These are phyloP conservation scores for Pollenia griseotomentosa DNA, from an alignment of 2,888 invertebrate genomes.

Conservation along the genomic window DNA sequence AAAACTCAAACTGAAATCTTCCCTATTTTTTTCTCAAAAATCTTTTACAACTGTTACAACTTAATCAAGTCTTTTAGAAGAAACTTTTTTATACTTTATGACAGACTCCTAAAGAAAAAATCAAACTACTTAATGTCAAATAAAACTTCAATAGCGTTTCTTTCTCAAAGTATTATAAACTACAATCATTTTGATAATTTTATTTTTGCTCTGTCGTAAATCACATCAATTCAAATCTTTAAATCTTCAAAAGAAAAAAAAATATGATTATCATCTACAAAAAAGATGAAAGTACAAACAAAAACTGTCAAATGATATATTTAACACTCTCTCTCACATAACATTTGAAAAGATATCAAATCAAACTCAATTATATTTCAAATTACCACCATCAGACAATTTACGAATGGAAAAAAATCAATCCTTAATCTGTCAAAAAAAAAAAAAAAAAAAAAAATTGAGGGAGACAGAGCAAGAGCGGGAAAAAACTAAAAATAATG, in stretches of 20 bases:
- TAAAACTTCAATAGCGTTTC: constrained; percentile 37
- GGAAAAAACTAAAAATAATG: constrained; percentile 32
- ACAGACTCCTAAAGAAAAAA: constrained; percentile 35
- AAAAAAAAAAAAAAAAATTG: neutral
- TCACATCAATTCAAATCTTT: constrained; percentile 52
- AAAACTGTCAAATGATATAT: constrained; percentile 71
- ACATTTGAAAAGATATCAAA: constrained; percentile 66
- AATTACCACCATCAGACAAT: constrained; percentile 61
- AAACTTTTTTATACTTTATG: constrained; percentile 1
- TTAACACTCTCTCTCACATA: constrained; percentile 63
- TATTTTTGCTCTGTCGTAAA: constrained; percentile 29
- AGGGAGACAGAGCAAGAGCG: neutral
- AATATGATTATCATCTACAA: neutral
- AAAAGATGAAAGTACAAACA: constrained; percentile 6
- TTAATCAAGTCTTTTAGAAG: neutral
- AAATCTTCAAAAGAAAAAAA: constrained; percentile 17
- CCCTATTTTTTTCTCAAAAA: neutral
- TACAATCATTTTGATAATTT: constrained; percentile 17
- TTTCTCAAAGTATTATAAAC: constrained; percentile 10
- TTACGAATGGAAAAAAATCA: neutral
- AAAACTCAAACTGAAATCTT: neutral
- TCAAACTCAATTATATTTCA: constrained; percentile 71
- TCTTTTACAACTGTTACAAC: neutral
- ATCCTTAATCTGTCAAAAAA: neutral
- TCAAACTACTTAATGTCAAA: constrained; percentile 47